phyloP scores from a whole-genome alignment of 2,888 invertebrate genomes.

The Amphipoea oculea region DNA sequence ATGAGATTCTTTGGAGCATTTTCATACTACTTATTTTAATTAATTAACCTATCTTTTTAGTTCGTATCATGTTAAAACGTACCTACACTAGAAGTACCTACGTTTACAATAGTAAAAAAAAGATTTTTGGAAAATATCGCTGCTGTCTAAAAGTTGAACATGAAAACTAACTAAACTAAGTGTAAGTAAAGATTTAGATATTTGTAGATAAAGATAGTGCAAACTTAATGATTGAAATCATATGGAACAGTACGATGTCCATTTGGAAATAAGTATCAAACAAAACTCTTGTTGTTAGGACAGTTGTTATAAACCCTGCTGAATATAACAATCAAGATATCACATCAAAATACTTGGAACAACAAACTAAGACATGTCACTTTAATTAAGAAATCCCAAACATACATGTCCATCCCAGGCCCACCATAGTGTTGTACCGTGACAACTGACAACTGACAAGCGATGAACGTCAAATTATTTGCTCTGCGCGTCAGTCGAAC shows the following conservation, averaged over 20 bases:
- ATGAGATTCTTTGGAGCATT: background rate
- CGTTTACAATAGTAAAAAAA: too few relatives aligned
- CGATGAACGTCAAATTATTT: conserved; percentile 69
- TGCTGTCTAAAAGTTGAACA: background rate
- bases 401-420: conserved; percentile 11
- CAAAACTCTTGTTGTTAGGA: background rate
- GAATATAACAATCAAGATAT: background rate
- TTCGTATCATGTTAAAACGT: too few relatives aligned
- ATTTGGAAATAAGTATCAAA: background rate
- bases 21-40: background rate
- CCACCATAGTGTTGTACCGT: conserved; percentile 50
- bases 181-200: background rate
- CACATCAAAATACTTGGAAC: background rate
- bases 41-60: background rate
- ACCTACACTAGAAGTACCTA: accelerated
- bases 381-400: conserved; percentile 3
- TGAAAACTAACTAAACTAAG: background rate
- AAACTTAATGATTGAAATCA: background rate
- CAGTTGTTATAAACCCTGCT: background rate
- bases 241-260: background rate
- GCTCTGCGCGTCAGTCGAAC: conserved; percentile 65
- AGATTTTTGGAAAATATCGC: background rate
- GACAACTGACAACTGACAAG: conserved; percentile 65
- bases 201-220: background rate
- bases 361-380: background rate